Base-by-base conservation (phyloP, 2,888 invertebrate genomes). In the Galeruca laticollis region DNA sequence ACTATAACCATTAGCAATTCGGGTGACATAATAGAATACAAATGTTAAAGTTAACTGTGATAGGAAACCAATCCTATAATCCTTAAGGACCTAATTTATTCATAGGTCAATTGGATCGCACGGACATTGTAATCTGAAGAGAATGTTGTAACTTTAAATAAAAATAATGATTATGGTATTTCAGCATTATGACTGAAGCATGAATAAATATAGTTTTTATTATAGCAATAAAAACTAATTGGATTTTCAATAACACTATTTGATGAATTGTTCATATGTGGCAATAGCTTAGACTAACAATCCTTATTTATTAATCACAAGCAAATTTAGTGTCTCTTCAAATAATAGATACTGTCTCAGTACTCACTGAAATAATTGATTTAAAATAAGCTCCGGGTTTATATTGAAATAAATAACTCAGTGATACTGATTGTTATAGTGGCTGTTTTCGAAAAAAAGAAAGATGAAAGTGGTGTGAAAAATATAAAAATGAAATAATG, bases 21-120 rank as follows among this genome's bases (percentile, higher is more conserved):
- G 43, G 15, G 47, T 47, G 47, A 47, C 47, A 47, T 47, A 47
- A 47, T 47, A 9, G 18, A 47, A 47, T 47, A 47, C 15, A 47
- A 47, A 47, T 47, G 8, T 2, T 15, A n/a, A 5, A 40, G n/a
- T n/a, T 40, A 15, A 40, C 5, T 40, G 40, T 40, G 4, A 40
- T 40, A 40, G n/a, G 15, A 47, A 47, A 47, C 47, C 18, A 47
- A 47, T 37, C 37, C 13, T 9, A 9, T 6, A 37, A 37, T 47
- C 18, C 18, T 18, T 18, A 47, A 47, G 47, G 47, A 18, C 15
- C 47, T 47, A 47, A 47, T 47, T 47, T 47, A 47, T 47, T 15
- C 47, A 47, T 9, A 18, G 47, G 47, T 47, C 47, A 47, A 47
- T 18, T 47, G 15, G 15, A 15, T 47, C 47, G 47, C 0, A 18